Base-by-base conservation (phyloP, 2,113 vertebrate species). In the Periophthalmodon schlosseri region DNA sequence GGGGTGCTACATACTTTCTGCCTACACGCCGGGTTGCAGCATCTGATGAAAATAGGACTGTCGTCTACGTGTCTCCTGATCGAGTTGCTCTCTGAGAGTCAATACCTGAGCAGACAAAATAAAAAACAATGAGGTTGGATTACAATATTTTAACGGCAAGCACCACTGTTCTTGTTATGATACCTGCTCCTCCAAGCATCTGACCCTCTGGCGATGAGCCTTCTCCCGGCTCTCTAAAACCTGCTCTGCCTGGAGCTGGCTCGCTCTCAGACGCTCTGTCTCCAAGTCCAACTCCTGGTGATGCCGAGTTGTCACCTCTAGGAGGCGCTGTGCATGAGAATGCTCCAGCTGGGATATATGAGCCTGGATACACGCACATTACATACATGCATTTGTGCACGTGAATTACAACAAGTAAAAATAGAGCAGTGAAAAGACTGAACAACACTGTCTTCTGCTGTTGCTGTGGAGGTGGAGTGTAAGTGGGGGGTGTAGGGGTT, bases 121-220 rank as follows among this genome's bases (percentile, higher is more conserved):
- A 33, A 64, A 52, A 74, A 23, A 14, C 2, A 54, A 16, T n/a
- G 7, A 66, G 33, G 54, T 15, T 46, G 52, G 57, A 24, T 10
- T 60, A 4, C 0, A 49, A 8, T 20, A 20, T 54, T 13, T 52
- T 50, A 11, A 10, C 5, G 28, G 63, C 28, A 28, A 23, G 67
- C 20, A 66, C 57, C 28, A 50, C 28, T 52, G 4, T 23, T 33
- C 21, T 50, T 60, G 34, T 15, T 6, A 33, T 33, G 20, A 77
- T 87, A 93, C 94, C 94, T 95, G 93, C 2, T 92, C 88, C 74
- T 95, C 94, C 64, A 92, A 86, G 46, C 85, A 87, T 77, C 79
- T 91, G 60, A 90, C 90, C 68, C 75, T 88, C 82, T 88, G 91
- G 24, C 76, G 87, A 36, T 94, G 93, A 24, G 90, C 90, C 78